These are phyloP conservation scores for Sylvietta virens DNA, from an alignment of 2,113 vertebrate species.

Conservation along the genomic window DNA sequence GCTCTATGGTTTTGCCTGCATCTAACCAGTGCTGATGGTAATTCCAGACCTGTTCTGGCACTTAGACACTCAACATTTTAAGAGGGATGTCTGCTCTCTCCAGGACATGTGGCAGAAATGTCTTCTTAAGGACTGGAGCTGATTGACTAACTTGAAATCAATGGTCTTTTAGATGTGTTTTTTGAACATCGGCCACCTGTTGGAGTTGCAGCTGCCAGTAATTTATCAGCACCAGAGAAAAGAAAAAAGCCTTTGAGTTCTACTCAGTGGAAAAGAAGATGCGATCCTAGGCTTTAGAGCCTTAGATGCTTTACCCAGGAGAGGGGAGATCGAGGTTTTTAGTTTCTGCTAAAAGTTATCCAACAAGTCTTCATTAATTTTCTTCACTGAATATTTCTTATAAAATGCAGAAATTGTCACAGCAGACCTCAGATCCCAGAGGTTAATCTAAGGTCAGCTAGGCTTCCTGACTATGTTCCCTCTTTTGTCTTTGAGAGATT, in stretches of 20 bases:
- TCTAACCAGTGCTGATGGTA: neutral
- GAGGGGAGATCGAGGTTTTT: neutral
- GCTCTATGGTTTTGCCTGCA: neutral
- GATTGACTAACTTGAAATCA: neutral
- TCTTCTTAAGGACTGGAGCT: neutral
- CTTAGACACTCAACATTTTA: neutral
- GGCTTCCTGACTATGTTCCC: neutral
- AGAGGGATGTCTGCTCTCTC: neutral
- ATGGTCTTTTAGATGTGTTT: neutral
- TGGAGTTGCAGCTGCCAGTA: neutral
- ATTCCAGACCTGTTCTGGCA: neutral
- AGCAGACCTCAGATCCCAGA: neutral
- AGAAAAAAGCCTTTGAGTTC: neutral
- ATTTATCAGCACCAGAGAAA: neutral
- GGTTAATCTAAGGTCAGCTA: neutral
- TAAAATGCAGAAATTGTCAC: neutral
- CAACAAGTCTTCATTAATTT: neutral
- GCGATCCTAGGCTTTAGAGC: neutral
- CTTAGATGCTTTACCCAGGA: neutral
- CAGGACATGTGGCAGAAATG: neutral
- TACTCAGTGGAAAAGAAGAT: neutral
- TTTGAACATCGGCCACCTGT: neutral
- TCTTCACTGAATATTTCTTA: neutral
- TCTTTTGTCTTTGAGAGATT: neutral
- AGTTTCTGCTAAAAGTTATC: neutral